A percentile compares a stretch with the other conserved stretches of the same genome.
Conservation (phyloP, 1,140 invertebrate species). For the Zaprionus kolodkinae region DNA sequence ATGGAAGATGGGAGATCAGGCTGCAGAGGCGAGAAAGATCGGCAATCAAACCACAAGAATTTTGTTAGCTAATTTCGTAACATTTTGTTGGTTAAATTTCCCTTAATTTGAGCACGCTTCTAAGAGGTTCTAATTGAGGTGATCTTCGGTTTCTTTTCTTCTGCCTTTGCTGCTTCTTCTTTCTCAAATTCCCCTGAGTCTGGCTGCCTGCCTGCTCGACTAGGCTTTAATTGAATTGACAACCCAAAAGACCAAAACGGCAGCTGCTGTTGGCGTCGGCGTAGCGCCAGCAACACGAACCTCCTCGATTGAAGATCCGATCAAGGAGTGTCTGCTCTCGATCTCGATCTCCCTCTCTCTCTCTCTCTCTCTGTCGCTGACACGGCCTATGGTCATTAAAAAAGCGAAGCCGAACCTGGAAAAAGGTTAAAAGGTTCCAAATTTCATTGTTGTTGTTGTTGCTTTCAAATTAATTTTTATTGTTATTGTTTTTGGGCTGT, state of each 20-base stretch:
- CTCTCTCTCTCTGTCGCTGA: constrained; percentile 34
- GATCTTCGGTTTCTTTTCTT: constrained; percentile 24
- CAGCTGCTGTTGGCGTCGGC: constrained; percentile 61
- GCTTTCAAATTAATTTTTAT: constrained; percentile 80
- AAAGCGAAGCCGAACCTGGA: constrained; percentile 53
- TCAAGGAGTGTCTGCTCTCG: constrained; percentile 63
- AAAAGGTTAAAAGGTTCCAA: constrained; percentile 80
- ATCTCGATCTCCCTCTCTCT: constrained; percentile 19
- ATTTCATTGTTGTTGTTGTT: constrained; percentile 61
- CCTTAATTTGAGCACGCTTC: constrained; percentile 72
- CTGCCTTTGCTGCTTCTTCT: neutral
- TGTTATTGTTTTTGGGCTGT: constrained; percentile 78
- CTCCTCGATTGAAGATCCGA: constrained; percentile 26
- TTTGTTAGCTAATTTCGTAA: constrained; percentile 47
- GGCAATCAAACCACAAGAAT: constrained; percentile 55
- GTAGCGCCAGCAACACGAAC: constrained; percentile 49
- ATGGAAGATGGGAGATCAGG: neutral
- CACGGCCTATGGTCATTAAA: constrained; percentile 60
- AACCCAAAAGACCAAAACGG: constrained; percentile 61
- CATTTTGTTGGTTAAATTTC: constrained; percentile 53
- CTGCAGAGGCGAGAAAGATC: neutral
- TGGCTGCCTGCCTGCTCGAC: constrained; percentile 10
- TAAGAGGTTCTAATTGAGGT: constrained; percentile 74
- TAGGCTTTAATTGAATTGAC: constrained; percentile 81
- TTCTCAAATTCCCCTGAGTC: constrained; percentile 14